Evolutionary conservation across 2,113 vertebrate genomes (phyloP).

Genomic region (Psittacara wagleri): DNA sequence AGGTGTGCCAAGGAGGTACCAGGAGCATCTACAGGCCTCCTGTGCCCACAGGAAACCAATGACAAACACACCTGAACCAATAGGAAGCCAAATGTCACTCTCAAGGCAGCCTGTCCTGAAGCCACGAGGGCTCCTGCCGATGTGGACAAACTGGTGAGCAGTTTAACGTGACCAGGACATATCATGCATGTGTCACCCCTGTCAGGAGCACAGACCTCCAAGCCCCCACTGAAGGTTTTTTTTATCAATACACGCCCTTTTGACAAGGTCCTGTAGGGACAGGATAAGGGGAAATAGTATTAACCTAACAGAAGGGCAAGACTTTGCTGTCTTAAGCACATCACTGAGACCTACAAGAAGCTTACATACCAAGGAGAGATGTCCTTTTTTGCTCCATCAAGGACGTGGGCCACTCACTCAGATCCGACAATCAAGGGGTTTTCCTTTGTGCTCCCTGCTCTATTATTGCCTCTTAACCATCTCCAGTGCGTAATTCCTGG

Average conservation of each 20-base stretch:
- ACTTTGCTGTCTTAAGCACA: background rate
- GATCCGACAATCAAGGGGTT: background rate
- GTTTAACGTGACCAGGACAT: background rate
- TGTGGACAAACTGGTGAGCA: background rate
- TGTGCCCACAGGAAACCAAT: fast-evolving
- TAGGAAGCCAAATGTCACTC: background rate
- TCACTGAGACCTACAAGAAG: background rate
- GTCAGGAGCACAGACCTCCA: background rate
- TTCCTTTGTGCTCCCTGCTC: background rate
- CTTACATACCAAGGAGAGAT: background rate
- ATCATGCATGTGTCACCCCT: background rate
- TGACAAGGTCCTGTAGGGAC: background rate
- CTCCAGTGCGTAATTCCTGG: fast-evolving
- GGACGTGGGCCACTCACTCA: background rate
- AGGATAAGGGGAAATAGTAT: background rate
- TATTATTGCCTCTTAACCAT: background rate
- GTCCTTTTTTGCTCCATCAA: background rate
- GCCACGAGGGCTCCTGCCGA: background rate
- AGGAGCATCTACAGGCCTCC: background rate
- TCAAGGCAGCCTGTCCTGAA: background rate
- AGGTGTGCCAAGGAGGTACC: background rate
- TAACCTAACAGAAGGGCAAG: background rate
- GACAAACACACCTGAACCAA: background rate
- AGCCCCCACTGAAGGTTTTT: background rate
- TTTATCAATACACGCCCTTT: background rate